Conservation (phyloP, 2,888 invertebrate species). For the Torymus aiolomorphi region DNA sequence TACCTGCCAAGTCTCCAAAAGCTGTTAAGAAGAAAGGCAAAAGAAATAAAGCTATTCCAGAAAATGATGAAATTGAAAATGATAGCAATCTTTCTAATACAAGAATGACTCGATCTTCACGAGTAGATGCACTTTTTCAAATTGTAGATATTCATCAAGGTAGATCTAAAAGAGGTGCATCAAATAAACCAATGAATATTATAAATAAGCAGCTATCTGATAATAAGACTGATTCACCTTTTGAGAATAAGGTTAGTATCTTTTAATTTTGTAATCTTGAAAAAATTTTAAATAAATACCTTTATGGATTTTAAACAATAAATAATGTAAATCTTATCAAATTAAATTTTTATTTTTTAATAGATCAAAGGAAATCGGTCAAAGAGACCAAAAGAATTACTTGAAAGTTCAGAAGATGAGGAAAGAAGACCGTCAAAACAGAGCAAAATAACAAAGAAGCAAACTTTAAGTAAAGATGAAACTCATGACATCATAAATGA, state of each 20-base stretch:
- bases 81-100: neutral
- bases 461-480: conserved; percentile 40
- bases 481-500: conserved; percentile 21
- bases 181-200: conserved; percentile 63
- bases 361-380: conserved; percentile 48
- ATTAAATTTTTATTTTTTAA: neutral
- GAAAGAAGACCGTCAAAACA: conserved; percentile 60
- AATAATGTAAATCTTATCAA: too few relatives aligned
- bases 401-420: conserved; percentile 66
- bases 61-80: conserved; percentile 60
- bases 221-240: conserved; percentile 27
- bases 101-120: conserved; percentile 27
- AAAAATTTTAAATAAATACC: conserved; percentile 50
- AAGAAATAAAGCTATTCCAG: conserved; percentile 70
- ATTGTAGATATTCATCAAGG: conserved; percentile 32
- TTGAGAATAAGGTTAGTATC: conserved; percentile 56
- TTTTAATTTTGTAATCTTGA: conserved; percentile 48
- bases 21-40: conserved; percentile 60
- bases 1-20: conserved; percentile 71
- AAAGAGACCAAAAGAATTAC: conserved; percentile 63
- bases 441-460: conserved; percentile 58
- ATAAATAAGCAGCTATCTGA: conserved; percentile 66
- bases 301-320: too few relatives aligned
- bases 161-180: conserved; percentile 66
- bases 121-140: conserved; percentile 30